Percentiles rank a stretch among this genome's conserved stretches.
Conservation (phyloP, 1,140 invertebrate species). For the Drosophila willistoni region DNA sequence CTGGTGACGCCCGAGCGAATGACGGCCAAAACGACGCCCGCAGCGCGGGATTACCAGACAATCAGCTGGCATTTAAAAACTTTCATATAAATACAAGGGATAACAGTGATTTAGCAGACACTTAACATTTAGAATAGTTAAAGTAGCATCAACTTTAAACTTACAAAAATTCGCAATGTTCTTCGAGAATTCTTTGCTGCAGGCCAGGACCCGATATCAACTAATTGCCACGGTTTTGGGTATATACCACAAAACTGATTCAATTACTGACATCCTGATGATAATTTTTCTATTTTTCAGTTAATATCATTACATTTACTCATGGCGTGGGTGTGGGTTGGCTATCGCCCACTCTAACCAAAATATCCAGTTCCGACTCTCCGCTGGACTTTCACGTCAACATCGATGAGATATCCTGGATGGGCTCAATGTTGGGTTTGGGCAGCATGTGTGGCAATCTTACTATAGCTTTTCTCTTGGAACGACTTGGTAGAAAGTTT, state of each 20-base stretch:
- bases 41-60: not conserved
- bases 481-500: constrained; percentile 83
- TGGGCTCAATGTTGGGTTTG: constrained; percentile 76
- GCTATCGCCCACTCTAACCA: constrained; percentile 80
- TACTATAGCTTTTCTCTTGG: constrained; percentile 73
- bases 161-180: not conserved
- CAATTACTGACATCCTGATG: not conserved
- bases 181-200: not conserved
- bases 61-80: constrained; percentile 1
- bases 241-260: not conserved
- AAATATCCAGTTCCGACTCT: constrained; percentile 53
- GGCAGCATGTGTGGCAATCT: constrained; percentile 74
- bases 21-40: no score
- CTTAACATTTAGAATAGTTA: not conserved
- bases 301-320: constrained; percentile 83
- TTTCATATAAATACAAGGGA: constrained; percentile 7
- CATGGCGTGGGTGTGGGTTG: constrained; percentile 84
- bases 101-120: not conserved
- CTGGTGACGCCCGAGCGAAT: not conserved
- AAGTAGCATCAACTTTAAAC: not conserved
- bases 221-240: not conserved
- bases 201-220: not conserved
- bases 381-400: constrained; percentile 64
- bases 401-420: constrained; percentile 75
- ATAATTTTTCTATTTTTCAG: constrained; percentile 41